Conservation (phyloP, 2,888 invertebrate species). For the Ormyrus pomaceus region DNA sequence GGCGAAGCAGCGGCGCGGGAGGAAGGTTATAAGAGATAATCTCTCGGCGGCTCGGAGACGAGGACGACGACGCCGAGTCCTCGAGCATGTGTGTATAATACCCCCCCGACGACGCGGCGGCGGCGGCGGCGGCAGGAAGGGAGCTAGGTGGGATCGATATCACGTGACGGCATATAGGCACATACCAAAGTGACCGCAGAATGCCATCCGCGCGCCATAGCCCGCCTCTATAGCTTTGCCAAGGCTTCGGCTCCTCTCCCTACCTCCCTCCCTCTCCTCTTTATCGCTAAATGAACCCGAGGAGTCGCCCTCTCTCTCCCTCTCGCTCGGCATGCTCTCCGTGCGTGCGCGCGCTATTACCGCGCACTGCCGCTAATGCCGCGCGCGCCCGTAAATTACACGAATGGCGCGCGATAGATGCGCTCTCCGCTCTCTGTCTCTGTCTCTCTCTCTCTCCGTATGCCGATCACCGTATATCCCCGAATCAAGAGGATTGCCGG, state of each 20-base stretch:
- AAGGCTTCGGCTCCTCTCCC: no score
- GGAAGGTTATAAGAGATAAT: constrained; percentile 23
- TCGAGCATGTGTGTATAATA: constrained; percentile 13
- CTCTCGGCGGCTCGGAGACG: not conserved
- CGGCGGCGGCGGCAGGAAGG: constrained; percentile 24
- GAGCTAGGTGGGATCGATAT: constrained; percentile 69
- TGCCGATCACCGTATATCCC: constrained; percentile 47
- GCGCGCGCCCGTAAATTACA: constrained; percentile 68
- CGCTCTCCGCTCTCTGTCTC: constrained; percentile 21
- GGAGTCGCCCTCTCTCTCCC: not conserved
- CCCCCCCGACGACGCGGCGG: not conserved
- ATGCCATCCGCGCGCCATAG: constrained; percentile 68
- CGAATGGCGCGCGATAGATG: constrained; percentile 63
- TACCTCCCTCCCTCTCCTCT: constrained; percentile 44
- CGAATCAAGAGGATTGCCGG: constrained; percentile 46
- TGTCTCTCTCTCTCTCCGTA: constrained; percentile 41
- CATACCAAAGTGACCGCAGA: constrained; percentile 74
- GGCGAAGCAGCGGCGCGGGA: constrained; percentile 54
- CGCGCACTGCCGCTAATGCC: constrained; percentile 66
- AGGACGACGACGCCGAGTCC: not conserved
- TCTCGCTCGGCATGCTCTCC: not conserved
- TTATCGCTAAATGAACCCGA: constrained; percentile 40
- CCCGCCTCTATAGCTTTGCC: not conserved
- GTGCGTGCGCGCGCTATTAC: constrained; percentile 51
- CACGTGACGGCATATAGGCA: constrained; percentile 71